Evolutionary conservation across 2,888 invertebrate genomes (phyloP), one percentile per base, ranked within the genome.

Genomic region (Adelognathus sp.): DNA sequence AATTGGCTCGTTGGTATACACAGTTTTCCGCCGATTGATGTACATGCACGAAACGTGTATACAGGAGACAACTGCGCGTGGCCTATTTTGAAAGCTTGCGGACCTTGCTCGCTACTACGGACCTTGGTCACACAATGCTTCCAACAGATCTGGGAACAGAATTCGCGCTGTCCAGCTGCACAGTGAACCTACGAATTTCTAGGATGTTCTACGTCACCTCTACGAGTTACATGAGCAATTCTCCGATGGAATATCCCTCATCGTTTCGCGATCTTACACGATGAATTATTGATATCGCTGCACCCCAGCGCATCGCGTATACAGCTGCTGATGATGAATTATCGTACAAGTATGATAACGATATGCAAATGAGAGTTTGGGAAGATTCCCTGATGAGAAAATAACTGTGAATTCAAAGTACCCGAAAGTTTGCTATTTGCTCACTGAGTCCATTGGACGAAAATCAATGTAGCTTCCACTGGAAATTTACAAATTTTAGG

Each of bases 1-100:
- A n/a, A n/a, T n/a, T n/a, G n/a, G n/a, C n/a, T n/a, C n/a, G n/a
- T n/a, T n/a, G 24, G 16, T 21, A 7, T 21, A n/a, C n/a, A n/a
- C n/a, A n/a, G n/a, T n/a, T 54, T 6, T 5, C 29, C 29, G 27
- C 3, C 6, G n/a, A 1, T 7, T 16, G 7, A n/a, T 54, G 2
- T 14, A n/a, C 33, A 31, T 24, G 14, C 14, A 39, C 50, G 27
- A 33, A 50, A 39, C 27, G 5, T 29, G 11, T 61, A 61, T 36
- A 66, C 79, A 71, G 61, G 79, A 66, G 71, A 79, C 71, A 74
- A 75, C 79, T 54, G 61, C 31, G 66, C 54, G n/a, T n/a, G 54
- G 79, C 74, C 74, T 79, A 79, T 75, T 75, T 67, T 39, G 71
- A 31, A 50, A 33, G 52, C 54, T 39, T 46, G 41, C 50, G 27